Evolutionary conservation across 2,797 vertebrate species (phyloP).

Genomic region (Bradypus variegatus): DNA sequence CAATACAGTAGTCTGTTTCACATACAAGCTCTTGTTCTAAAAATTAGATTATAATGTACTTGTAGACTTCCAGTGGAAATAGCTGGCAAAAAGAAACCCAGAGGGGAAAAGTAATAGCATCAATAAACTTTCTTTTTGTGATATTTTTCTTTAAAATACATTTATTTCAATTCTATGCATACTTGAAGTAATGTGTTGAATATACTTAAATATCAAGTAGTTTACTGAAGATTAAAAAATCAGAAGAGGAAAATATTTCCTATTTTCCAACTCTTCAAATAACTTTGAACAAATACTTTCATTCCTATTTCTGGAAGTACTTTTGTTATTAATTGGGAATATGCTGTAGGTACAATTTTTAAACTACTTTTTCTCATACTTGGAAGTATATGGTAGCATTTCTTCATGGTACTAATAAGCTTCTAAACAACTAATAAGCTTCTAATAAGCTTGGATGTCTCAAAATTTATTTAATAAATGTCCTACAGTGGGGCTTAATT

Average conservation of each 20-base stretch:
- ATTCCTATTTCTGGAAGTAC: not conserved
- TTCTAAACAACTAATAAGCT: too few relatives aligned
- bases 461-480: not conserved
- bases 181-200: too few relatives aligned
- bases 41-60: not conserved
- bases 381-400: not conserved
- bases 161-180: too few relatives aligned
- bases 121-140: not conserved
- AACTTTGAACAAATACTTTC: not conserved
- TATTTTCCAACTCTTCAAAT: not conserved
- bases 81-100: not conserved
- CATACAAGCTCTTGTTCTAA: too few relatives aligned
- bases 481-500: not conserved
- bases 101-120: not conserved
- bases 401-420: not conserved
- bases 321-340: not conserved
- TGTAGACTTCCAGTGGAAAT: not conserved
- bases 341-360: not conserved
- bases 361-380: not conserved
- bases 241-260: not conserved
- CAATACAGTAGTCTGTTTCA: too few relatives aligned
- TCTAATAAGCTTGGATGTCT: too few relatives aligned
- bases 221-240: not conserved
- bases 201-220: too few relatives aligned
- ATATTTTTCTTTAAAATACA: not conserved